Percentiles rank a stretch among this genome's conserved stretches.
These are phyloP conservation scores for Neolamprologus modestus DNA, from an alignment of 2,113 vertebrate genomes.

Conservation along the genomic window DNA sequence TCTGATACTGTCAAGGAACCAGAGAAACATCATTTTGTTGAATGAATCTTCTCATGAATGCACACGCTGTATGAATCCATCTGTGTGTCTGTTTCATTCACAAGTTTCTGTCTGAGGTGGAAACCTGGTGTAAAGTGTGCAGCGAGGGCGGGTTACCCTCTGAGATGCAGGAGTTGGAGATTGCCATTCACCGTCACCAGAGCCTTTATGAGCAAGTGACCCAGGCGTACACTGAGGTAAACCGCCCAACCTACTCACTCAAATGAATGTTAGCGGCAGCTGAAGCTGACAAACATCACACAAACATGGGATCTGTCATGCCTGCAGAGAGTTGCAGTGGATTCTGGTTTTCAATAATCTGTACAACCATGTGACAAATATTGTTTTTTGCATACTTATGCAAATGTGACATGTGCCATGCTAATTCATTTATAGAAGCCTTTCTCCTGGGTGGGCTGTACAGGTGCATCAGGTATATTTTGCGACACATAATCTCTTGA, in stretches of 20 bases:
- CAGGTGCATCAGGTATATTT: background rate
- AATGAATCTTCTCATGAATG: background rate
- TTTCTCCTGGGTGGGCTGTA: background rate
- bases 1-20: background rate
- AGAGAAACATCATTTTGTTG: background rate
- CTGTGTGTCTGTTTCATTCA: background rate
- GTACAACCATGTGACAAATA: background rate
- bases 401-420: background rate
- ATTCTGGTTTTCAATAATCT: background rate
- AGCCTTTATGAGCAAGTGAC: slow-evolving; percentile 96
- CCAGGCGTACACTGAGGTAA: slow-evolving; percentile 96
- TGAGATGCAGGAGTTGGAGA: slow-evolving; percentile 94
- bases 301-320: background rate
- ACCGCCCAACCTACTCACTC: background rate
- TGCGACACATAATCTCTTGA: background rate
- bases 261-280: background rate
- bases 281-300: background rate
- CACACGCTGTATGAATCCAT: background rate
- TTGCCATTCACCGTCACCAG: slow-evolving; percentile 96
- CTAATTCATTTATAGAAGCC: background rate
- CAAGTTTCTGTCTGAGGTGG: slow-evolving; percentile 94
- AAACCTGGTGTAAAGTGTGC: slow-evolving; percentile 96
- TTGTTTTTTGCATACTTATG: background rate
- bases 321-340: background rate
- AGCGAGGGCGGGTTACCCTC: slow-evolving; percentile 91